Percentiles rank a stretch among this genome's conserved stretches.
Evolutionary conservation across 2,797 vertebrate species (phyloP).

Genomic region (Enteromius mattozi): DNA sequence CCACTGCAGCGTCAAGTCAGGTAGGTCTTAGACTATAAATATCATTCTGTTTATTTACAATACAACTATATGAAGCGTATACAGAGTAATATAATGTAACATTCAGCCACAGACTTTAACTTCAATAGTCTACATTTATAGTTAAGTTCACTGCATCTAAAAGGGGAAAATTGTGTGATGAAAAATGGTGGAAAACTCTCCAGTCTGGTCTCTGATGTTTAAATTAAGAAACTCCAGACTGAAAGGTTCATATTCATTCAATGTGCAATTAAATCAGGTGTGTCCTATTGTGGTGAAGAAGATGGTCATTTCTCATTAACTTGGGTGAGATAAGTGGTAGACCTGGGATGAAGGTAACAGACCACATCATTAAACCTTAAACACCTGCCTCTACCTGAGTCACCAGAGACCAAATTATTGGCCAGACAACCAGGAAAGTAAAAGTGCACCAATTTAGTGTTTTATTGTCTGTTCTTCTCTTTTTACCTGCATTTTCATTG

Average conservation of each 20-base stretch:
- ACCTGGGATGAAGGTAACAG: slow-evolving; percentile 72
- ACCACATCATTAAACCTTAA: slow-evolving; percentile 64
- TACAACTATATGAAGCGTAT: neutral
- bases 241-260: neutral
- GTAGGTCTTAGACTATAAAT: slow-evolving; percentile 72
- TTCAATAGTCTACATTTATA: neutral
- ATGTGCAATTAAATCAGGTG: slow-evolving; percentile 35
- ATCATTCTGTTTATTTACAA: slow-evolving; percentile 7
- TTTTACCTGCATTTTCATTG: neutral
- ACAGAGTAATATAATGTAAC: neutral
- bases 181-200: neutral
- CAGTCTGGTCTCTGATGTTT: neutral
- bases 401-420: slow-evolving; percentile 60
- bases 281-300: slow-evolving; percentile 45
- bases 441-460: slow-evolving; percentile 31
- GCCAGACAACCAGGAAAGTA: slow-evolving; percentile 20
- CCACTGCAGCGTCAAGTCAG: slow-evolving; percentile 98
- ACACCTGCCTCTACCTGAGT: slow-evolving; percentile 34
- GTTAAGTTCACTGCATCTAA: neutral
- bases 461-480: slow-evolving; percentile 18
- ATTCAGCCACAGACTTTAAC: neutral
- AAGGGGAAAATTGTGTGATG: neutral
- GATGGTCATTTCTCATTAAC: slow-evolving; percentile 59
- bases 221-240: neutral
- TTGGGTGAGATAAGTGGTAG: slow-evolving; percentile 64